Evolutionary conservation across 2,888 invertebrate species (phyloP), one percentile per base, ranked within the genome.

Genomic region (Tenthredo scrophulariae): DNA sequence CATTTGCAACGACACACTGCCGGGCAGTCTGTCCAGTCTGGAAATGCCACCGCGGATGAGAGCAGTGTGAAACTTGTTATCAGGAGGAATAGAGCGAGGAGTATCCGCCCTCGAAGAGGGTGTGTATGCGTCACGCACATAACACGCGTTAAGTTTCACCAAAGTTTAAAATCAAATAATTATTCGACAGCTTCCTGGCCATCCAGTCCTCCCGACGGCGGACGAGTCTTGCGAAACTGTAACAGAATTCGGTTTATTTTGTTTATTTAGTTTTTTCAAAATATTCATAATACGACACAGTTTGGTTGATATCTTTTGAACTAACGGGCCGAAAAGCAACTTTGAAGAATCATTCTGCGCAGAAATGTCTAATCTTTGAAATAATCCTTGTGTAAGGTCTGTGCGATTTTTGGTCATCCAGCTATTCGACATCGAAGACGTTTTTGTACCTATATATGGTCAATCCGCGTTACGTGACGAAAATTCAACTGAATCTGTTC

Each of bases 11-110:
- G 96, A 93, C 98, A 98, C 90, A 97, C 96, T 88, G 96, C 95
- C 90, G 97, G 97, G 94, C 98, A 98, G 93, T 97, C 97, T 84
- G 97, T 97, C 97, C 97, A 98, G 94, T 98, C 98, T 86, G 96
- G 96, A 89, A 95, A 95, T 87, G 95, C 94, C 86, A 94, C 93
- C 89, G 94, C 95, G 4, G 91, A 91, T 67, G 87, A 86, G 26
- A 89, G 87, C 74, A 92, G 85, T 7, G 91, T 91, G 86, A 91
- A 91, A 84, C 91, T 91, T 70, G 88, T 87, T 70, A 92, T 88
- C 74, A 91, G 86, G 79, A 92, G 86, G 74, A 92, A 89, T 80
- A 92, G 90, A 88, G 91, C 92, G 85, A 92, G 89, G 86, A 91
- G 86, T 83, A 91, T 88, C 86, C 89, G 92, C 90, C 92, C 92